Conservation (phyloP, 92 coral and sea anemone genomes). For the Ricordea florida region DNA sequence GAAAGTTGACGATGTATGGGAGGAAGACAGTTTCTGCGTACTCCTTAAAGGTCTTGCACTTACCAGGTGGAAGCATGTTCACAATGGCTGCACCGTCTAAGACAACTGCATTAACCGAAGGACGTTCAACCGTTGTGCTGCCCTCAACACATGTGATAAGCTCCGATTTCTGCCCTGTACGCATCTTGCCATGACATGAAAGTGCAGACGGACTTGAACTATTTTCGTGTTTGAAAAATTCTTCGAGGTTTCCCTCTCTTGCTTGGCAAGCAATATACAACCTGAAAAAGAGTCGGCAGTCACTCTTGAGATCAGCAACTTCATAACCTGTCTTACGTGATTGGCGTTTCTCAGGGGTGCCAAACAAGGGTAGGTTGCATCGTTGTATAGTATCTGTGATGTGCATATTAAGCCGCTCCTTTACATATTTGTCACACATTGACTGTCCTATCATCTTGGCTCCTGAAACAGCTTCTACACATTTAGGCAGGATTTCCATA, state of each 20-base stretch:
- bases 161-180: conserved; percentile 41
- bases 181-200: conserved; percentile 26
- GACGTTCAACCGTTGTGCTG: neutral
- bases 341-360: conserved; percentile 3
- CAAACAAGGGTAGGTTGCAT: conserved; percentile 41
- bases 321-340: conserved; percentile 6
- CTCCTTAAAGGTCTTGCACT: conserved; percentile 45
- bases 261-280: conserved; percentile 53
- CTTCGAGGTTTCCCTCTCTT: conserved; percentile 44
- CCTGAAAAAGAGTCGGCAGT: conserved; percentile 30
- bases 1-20: conserved; percentile 25
- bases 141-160: conserved; percentile 43
- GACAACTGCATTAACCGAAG: conserved; percentile 49
- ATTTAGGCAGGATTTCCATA: conserved; percentile 39
- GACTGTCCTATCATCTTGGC: conserved; percentile 41
- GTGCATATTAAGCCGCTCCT: conserved; percentile 35
- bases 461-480: conserved; percentile 16
- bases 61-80: conserved; percentile 52
- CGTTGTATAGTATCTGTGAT: conserved; percentile 39
- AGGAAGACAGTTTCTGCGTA: conserved; percentile 49
- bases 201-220: conserved; percentile 44
- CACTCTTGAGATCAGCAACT: conserved; percentile 35
- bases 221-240: conserved; percentile 51
- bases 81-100: too few species aligned
- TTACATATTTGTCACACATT: conserved; percentile 22